Percentiles rank a stretch among this genome's conserved stretches.
Conservation (phyloP, 2,113 vertebrate species). For the Geococcyx californianus region DNA sequence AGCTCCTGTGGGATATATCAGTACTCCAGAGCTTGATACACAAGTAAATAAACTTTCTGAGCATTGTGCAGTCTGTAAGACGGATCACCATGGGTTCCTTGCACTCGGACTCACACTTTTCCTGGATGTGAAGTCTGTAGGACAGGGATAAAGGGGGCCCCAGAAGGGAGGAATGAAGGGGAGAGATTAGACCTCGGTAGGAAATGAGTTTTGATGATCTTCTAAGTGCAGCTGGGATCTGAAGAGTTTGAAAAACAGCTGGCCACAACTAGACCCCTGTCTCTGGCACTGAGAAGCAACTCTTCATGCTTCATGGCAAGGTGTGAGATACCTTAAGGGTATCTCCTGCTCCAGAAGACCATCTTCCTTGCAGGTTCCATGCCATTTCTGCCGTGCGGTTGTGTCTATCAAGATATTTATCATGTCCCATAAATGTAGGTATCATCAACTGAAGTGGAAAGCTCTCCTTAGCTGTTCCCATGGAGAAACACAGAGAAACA, state of each 20-base stretch:
- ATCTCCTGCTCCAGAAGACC: not conserved
- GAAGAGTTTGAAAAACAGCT: not conserved
- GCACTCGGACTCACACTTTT: accelerated
- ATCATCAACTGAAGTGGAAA: not conserved
- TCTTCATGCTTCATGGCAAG: not conserved
- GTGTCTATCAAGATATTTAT: not conserved
- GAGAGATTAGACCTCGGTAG: not conserved
- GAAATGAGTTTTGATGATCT: not conserved
- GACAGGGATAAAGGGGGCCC: not conserved
- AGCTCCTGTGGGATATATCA: not conserved
- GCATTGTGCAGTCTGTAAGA: not conserved
- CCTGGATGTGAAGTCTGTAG: not conserved
- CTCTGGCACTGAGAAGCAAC: not conserved
- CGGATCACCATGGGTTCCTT: not conserved
- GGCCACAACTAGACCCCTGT: not conserved
- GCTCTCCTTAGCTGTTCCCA: not conserved
- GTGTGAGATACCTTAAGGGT: not conserved
- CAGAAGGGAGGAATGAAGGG: not conserved
- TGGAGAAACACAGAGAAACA: not conserved
- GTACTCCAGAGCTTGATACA: not conserved
- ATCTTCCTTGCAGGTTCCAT: not conserved
- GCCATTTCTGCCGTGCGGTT: not conserved
- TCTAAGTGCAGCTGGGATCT: not conserved
- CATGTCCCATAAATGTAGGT: not conserved
- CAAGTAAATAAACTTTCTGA: not conserved